Conservation (phyloP, 2,797 vertebrate species). For the Cetoscarus ocellatus region DNA sequence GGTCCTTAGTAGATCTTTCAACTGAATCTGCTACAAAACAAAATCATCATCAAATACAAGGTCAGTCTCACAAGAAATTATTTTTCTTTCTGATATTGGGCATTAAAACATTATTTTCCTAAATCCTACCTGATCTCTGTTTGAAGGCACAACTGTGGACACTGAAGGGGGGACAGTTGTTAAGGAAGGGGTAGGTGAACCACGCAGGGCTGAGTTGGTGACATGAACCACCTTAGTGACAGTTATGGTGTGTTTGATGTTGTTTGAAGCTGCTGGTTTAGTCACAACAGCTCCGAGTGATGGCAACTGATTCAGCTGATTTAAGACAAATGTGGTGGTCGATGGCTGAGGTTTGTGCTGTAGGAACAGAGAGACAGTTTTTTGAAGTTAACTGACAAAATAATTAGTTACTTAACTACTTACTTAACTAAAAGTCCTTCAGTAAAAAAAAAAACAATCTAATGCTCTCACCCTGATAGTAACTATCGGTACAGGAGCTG, state of each 20-base stretch:
- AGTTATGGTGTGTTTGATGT: slow-evolving; percentile 94
- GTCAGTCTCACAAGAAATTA: neutral
- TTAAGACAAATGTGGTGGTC: slow-evolving; percentile 98
- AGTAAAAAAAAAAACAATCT: neutral
- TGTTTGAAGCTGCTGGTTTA: slow-evolving; percentile 91
- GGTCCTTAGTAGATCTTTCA: slow-evolving; percentile 91
- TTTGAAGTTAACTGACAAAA: slow-evolving; percentile 1
- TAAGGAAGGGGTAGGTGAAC: slow-evolving; percentile 80
- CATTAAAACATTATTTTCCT: neutral
- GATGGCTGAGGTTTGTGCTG: slow-evolving; percentile 94
- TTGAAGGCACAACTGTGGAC: slow-evolving; percentile 87
- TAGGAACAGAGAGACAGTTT: slow-evolving; percentile 12
- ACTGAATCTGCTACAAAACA: slow-evolving; percentile 83
- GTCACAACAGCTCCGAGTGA: slow-evolving; percentile 93
- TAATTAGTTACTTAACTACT: neutral
- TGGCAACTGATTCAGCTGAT: slow-evolving; percentile 98
- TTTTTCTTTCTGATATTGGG: neutral
- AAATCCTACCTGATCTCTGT: slow-evolving; percentile 87
- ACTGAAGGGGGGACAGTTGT: slow-evolving; percentile 82
- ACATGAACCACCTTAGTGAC: slow-evolving; percentile 97
- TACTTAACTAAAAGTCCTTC: neutral
- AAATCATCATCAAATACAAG: neutral
- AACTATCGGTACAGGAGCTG: slow-evolving; percentile 87
- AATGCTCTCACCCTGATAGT: slow-evolving; percentile 91
- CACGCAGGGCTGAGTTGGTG: slow-evolving; percentile 86